A percentile compares a stretch with the other conserved stretches of the same genome.
phyloP scores from a whole-genome alignment of 1,140 invertebrate species.

The Zophobas atratus region DNA sequence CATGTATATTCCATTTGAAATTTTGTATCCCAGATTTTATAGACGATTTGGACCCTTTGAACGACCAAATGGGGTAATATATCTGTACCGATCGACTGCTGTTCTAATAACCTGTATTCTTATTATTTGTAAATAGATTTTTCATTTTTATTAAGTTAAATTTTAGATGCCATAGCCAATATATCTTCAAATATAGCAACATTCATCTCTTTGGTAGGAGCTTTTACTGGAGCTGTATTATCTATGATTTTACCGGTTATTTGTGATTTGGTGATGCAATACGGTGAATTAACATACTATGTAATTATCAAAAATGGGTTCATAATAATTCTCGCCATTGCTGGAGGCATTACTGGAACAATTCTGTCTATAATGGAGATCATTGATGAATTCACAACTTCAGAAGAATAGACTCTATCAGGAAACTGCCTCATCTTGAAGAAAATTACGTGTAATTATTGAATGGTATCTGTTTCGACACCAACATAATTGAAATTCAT shows the following conservation, averaged over 20 bases:
- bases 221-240: constrained; percentile 19
- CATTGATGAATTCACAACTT: neutral
- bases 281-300: neutral
- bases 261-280: neutral
- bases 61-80: constrained; percentile 5
- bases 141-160: neutral
- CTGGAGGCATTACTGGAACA: neutral
- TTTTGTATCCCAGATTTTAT: constrained; percentile 26
- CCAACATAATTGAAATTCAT: too few relatives aligned
- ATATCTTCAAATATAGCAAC: neutral
- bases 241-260: constrained; percentile 9
- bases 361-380: constrained; percentile 4
- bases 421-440: neutral
- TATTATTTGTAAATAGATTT: neutral
- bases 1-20: constrained; percentile 56
- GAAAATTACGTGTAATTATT: neutral
- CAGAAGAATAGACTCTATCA: neutral
- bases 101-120: constrained; percentile 22
- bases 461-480: too few relatives aligned
- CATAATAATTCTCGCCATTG: constrained; percentile 3
- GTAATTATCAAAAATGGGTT: neutral
- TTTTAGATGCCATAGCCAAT: constrained; percentile 22
- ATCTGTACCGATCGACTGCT: constrained; percentile 7
- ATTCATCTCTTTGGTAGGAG: constrained; percentile 27
- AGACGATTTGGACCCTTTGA: constrained; percentile 31